These are phyloP conservation scores for Leptopilina myrica DNA, from an alignment of 2,888 invertebrate species.

Conservation along the genomic window DNA sequence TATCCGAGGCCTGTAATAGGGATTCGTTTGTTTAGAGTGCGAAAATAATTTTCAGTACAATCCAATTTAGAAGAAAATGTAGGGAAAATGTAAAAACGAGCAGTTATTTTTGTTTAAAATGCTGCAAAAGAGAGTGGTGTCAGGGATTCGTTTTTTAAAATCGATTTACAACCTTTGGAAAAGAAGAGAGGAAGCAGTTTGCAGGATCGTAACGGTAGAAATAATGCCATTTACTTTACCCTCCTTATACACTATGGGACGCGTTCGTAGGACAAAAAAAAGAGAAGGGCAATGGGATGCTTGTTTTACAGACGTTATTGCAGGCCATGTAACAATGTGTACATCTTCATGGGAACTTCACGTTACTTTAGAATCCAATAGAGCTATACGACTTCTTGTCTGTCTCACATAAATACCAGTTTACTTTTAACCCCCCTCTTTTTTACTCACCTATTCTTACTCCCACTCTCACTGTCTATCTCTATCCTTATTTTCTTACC, in stretches of 20 bases:
- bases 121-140: background rate
- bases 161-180: constrained; percentile 55
- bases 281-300: constrained; percentile 41
- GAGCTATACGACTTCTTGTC: constrained; percentile 42
- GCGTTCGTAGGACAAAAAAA: constrained; percentile 39
- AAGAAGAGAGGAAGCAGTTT: background rate
- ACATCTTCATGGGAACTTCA: constrained; percentile 61
- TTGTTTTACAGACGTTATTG: constrained; percentile 53
- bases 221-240: constrained; percentile 12
- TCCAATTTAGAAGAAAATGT: too few relatives aligned
- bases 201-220: constrained; percentile 48
- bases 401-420: constrained; percentile 41
- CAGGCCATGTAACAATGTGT: constrained; percentile 48
- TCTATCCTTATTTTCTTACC: background rate
- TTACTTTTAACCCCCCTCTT: constrained; percentile 37
- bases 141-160: constrained; percentile 48
- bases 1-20: too few relatives aligned
- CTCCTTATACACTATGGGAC: background rate
- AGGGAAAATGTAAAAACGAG: too few relatives aligned
- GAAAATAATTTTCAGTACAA: too few relatives aligned
- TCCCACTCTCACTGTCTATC: constrained; percentile 19
- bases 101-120: too few relatives aligned
- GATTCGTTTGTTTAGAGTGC: too few relatives aligned
- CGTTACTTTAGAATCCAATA: constrained; percentile 56
- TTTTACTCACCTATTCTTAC: background rate